Conservation (phyloP, 35 echinoderm and acorn worm species). For the Apostichopus japonicus region DNA sequence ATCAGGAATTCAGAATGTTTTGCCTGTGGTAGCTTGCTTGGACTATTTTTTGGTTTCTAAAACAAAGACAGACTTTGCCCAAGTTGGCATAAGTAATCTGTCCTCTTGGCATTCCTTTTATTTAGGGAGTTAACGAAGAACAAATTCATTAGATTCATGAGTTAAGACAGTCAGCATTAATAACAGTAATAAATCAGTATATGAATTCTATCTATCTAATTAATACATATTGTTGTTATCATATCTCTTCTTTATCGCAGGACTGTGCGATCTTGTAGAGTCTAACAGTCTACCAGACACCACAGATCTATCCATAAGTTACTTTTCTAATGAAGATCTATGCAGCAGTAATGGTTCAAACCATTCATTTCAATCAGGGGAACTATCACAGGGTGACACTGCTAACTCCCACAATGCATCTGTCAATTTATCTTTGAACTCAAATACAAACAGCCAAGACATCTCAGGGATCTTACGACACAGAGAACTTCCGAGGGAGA, state of each 20-base stretch:
- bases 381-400: conserved; percentile 4
- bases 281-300: background rate
- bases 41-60: no score
- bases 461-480: background rate
- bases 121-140: no score
- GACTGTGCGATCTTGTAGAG: background rate
- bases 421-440: background rate
- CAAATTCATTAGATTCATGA: no score
- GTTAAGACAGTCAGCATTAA: no score
- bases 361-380: background rate
- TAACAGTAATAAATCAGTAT: no score
- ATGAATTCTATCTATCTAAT: no score
- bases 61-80: no score
- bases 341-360: background rate
- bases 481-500: background rate
- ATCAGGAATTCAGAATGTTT: no score
- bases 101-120: no score
- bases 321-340: background rate
- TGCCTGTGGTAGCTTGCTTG: no score
- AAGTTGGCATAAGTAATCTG: no score
- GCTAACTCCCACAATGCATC: background rate
- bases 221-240: no score
- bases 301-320: background rate
- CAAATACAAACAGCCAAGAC: background rate
- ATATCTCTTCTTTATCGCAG: background rate